Evolutionary conservation across 2,113 vertebrate species (phyloP), one percentile per base, ranked within the genome.

Genomic region (Epinephelus moara): DNA sequence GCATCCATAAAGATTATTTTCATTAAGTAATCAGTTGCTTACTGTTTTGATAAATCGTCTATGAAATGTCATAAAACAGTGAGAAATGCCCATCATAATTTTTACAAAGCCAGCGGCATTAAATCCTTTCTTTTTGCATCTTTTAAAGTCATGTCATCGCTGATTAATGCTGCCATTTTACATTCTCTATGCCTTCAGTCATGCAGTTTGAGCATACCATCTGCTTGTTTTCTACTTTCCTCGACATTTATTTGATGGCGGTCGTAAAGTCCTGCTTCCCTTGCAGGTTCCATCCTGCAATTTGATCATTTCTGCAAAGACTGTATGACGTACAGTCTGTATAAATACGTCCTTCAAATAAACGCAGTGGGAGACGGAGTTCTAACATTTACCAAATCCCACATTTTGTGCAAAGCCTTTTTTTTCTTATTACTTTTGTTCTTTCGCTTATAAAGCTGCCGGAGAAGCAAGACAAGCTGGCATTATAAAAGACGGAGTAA

Each of bases 401-500:
- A 15, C 30, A 5, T 57, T 75, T 87, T 82, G 64, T 30, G 27
- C 49, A 27, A 80, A 69, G 8, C 21, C 60, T 70, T 70, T 74
- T 45, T 71, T 71, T 81, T 71, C 9, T 42, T 49, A 23, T 76
- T 62, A 45, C 75, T 72, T 83, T 83, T 88, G 37, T 87, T 89
- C 60, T 78, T 64, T 40, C 40, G 49, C 57, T 68, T 80, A 64
- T 69, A 55, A 88, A 87, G 75, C 37, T 52, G 37, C 66, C 1
- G 9, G 37, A 66, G 67, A 73, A 82, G 21, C 15, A 40, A 81
- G 77, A 52, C 47, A 60, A 70, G 23, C 75, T 77, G 77, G 73
- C 27, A 56, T 72, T 87, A 85, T 80, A 75, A 92, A 93, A 86
- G 78, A 90, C 63, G 71, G 70, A 78, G 50, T 25, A 61, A 19